Evolutionary conservation across 1,140 invertebrate species (phyloP), one percentile per base, ranked within the genome.

Genomic region (Gonioctena quinquepunctata): DNA sequence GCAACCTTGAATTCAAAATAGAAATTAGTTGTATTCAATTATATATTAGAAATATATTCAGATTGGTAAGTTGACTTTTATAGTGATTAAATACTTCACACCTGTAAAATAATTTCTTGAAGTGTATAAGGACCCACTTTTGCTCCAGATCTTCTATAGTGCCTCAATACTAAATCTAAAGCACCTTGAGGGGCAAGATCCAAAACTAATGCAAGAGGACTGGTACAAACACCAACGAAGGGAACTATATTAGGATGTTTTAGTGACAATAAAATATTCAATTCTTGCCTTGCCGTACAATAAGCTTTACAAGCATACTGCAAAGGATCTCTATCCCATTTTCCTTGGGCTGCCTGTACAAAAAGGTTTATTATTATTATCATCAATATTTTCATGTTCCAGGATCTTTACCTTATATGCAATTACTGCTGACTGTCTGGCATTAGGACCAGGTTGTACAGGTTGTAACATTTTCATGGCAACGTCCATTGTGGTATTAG

Each of bases 401-500:
- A n/a, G n/a, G n/a, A n/a, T n/a, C n/a, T 16, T 48, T 48, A 62
- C 60, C 86, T 95, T 94, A 77, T 93, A 96, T 0, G 94, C 94
- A 1, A 92, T 88, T 57, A 91, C 76, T 2, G 93, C 93, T 1
- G 89, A 89, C 21, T 90, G 88, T 66, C 90, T 89, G 13, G 92
- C 91, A 68, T 91, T 89, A 0, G 89, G 85, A 18, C 94, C 94
- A 1, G 96, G 95, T 54, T 95, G 93, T 7, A 97, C 93, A 0
- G 96, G 96, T 80, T 98, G 96, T 27, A 98, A 82, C 89, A 97
- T 96, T 85, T 99, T 99, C 83, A 99, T 91, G 0, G 97, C 97
- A 0, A 99, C 95, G 71, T 94, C 89, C 7, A 88, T 85, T 49
- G 87, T 85, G 7, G 84, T 82, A 70, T 88, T 83, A 3, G 86